These are phyloP conservation scores for Pipistrellus pygmaeus DNA, from an alignment of 2,797 vertebrate species.

Conservation along the genomic window DNA sequence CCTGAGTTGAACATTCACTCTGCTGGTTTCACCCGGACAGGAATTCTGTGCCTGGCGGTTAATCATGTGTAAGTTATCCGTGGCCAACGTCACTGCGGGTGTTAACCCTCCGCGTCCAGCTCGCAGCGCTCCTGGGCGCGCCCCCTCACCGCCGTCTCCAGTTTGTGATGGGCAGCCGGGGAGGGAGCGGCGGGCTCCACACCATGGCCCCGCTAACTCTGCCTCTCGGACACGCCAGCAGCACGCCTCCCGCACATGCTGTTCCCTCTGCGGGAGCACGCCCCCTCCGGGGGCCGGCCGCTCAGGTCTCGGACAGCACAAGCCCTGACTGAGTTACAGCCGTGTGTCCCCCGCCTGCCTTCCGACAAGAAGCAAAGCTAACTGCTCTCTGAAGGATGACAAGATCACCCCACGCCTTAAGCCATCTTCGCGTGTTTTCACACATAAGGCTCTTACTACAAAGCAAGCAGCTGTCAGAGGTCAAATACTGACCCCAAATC, in stretches of 20 bases:
- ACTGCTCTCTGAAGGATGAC: not conserved
- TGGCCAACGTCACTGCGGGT: too few relatives aligned
- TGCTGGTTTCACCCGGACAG: not conserved
- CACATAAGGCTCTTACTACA: not conserved
- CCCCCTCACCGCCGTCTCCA: not conserved
- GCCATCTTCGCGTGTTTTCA: not conserved
- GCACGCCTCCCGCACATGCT: accelerated
- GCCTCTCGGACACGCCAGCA: accelerated
- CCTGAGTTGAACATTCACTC: not conserved
- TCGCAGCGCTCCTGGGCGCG: too few relatives aligned
- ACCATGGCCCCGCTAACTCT: accelerated
- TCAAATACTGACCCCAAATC: not conserved
- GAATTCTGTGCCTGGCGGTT: too few relatives aligned
- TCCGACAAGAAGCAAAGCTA: not conserved
- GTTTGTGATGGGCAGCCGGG: not conserved
- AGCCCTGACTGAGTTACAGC: not conserved
- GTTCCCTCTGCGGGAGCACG: not conserved
- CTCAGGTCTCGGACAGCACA: not conserved
- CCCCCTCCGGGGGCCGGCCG: too few relatives aligned
- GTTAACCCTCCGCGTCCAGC: too few relatives aligned
- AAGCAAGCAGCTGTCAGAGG: not conserved
- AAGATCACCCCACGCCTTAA: not conserved
- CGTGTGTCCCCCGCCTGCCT: not conserved
- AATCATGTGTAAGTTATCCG: too few relatives aligned
- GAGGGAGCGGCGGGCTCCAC: not conserved